Evolutionary conservation across 1,140 invertebrate genomes (phyloP), one percentile per base, ranked within the genome.

Genomic region (Stratiolaelaps scimitus): DNA sequence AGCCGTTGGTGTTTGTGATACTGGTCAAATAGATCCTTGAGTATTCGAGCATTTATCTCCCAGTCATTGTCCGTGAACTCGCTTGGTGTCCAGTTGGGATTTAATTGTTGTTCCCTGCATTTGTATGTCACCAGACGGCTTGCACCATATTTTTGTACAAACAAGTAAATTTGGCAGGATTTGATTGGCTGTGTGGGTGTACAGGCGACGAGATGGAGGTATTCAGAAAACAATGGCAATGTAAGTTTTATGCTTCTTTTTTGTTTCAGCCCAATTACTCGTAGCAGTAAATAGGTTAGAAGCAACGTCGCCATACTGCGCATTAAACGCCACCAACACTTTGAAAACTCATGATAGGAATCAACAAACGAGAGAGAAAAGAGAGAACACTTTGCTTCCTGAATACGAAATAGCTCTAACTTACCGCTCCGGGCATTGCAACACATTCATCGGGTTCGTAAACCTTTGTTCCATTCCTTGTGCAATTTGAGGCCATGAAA

Each of bases 401-500:
- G 4, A 48, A n/a, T n/a, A 13, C 15, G 23, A 26, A 34, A 60
- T 17, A 4, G 47, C 26, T 4, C 19, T 4, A 7, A 60, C 53
- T 60, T 26, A 60, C 53, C 20, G 53, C 53, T 60, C 53, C 53
- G 15, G 53, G 53, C 20, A 60, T 17, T 29, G 53, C 53, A 15
- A 60, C 20, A 10, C 53, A 60, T 26, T 60, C 53, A 4, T 60
- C 53, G 15, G 23, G 53, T 2, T 26, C 23, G 53, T 60, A 60
- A 26, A 34, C 17, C 1, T 26, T 15, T 1, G 23, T 19, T 17
- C 10, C 53, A 23, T 26, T 23, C 23, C 17, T 60, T 34, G 53
- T 60, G 34, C 53, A 60, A 23, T 60, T 60, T 26, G 53, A 60
- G 23, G 53, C 15, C 15, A 34, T 60, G 53, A 60, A 60, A 17